Evolutionary conservation across 2,113 vertebrate genomes (phyloP), one percentile per base, ranked within the genome.

Genomic region (Phalacrocorax carbo): DNA sequence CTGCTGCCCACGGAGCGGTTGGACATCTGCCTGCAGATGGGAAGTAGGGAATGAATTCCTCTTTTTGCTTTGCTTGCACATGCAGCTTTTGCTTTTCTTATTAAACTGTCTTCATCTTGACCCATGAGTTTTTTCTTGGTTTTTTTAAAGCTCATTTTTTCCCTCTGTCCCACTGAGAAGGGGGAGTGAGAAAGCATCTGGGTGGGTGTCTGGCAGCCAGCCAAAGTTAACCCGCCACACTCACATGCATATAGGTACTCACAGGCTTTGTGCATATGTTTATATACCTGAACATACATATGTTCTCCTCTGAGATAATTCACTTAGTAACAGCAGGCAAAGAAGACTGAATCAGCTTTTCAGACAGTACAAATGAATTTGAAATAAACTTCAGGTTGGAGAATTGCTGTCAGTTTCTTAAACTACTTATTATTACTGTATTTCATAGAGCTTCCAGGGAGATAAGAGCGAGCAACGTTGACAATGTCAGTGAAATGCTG

Each of bases 231-330:
- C 30, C 13, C 88, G 78, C 36, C 38, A 29, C 10, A 9, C 66
- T 60, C 11, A 22, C 0, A 0, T 68, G 40, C 34, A 34, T 8
- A 5, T 23, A 26, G 12, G 13, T 19, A 18, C 25, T 82, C 42
- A 62, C 46, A 58, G 57, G 65, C 51, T 86, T 84, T 51, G 38
- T 26, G 36, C 36, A 2, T 34, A 10, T 14, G 13, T 25, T 90
- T 44, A 9, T 51, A 9, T 32, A 48, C 27, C 71, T 73, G 49
- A 34, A 73, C 8, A 15, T 29, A 42, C 7, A 6, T 27, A 13
- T 15, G 7, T 58, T 79, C 29, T 61, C 34, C 69, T 40, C 48
- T 1, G 4, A 77, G 49, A 14, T 70, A 69, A 84, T 38, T 82
- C 2, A 8, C 36, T 52, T 44, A 13, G 7, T 54, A 72, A 55